Base-by-base conservation (phyloP, 2,888 invertebrate species). In the Prosapia bicincta region DNA sequence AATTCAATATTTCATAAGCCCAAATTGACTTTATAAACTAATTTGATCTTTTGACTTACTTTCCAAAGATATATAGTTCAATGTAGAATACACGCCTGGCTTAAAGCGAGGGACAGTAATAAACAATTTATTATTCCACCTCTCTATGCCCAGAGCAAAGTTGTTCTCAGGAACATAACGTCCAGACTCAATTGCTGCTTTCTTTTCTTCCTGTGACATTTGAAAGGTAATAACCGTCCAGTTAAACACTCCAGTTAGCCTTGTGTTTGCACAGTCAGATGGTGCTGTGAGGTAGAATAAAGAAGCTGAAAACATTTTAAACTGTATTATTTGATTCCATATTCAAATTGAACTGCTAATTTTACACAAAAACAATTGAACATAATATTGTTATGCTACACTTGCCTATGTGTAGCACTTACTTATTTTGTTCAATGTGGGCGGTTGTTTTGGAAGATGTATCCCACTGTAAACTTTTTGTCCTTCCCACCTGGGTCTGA, bases 91-190 rank as follows among this genome's bases (percentile, higher is more conserved):
- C 6, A 82, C 80, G 23, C 82, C 82, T 38, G 77, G 67, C 67
- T 81, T 82, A 68, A 81, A 80, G 73, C 82, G 71, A 0, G 83
- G 82, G 1, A 80, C 79, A 1, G 81, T 79, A 13, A 83, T 68
- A 72, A 83, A 82, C 68, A 83, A 69, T 67, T 79, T 79, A 70
- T 81, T 78, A 7, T 75, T 74, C 78, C 81, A 81, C 26, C 79
- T 77, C 66, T 82, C 82, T n/a, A 83, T 67, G n/a, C 82, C 79
- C 5, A 81, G 72, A 7, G 81, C 81, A 10, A 82, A 79, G 43
- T 76, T 79, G 72, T 82, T 81, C 25, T 79, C 80, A 10, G 78
- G 78, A 1, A 79, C 75, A 71, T 74, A 80, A 25, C 76, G 54
- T 15, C 79, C 79, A 5, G 76, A 77, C 23, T 67, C 74, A 2